Evolutionary conservation across 1,140 invertebrate genomes (phyloP).

Genomic region (Papilio machaon): DNA sequence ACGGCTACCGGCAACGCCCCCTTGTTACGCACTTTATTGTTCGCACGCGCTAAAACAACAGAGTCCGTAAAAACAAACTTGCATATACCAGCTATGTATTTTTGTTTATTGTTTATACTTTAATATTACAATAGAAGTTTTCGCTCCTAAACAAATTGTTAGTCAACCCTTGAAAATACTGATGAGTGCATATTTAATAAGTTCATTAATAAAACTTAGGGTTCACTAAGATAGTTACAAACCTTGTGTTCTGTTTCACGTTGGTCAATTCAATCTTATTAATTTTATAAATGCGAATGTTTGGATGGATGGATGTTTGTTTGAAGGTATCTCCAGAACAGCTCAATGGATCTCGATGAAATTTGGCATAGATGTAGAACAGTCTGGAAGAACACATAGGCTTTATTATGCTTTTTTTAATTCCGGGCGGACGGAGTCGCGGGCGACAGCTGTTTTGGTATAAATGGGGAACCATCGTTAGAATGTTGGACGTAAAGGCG

Average conservation of each 20-base stretch:
- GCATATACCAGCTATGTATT: not conserved
- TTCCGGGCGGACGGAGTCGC: too few relatives aligned
- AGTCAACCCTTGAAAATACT: not conserved
- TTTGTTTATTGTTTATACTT: constrained; percentile 4
- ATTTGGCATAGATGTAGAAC: too few relatives aligned
- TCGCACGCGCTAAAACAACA: constrained; percentile 21
- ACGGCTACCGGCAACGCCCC: not conserved
- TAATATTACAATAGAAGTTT: not conserved
- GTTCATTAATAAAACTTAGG: not conserved
- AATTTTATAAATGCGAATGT: not conserved
- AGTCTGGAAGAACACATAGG: too few relatives aligned
- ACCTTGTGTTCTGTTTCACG: too few relatives aligned
- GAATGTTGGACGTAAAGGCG: too few relatives aligned
- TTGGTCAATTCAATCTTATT: not conserved
- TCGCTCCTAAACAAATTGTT: not conserved
- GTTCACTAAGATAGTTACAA: not conserved
- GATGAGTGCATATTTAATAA: not conserved
- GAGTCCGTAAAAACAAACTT: constrained; percentile 7
- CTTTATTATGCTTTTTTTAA: too few relatives aligned
- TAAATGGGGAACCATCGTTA: too few relatives aligned
- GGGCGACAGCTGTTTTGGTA: too few relatives aligned
- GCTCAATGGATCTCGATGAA: too few relatives aligned
- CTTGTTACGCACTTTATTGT: constrained; percentile 33
- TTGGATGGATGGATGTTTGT: too few relatives aligned
- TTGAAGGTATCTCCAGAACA: too few relatives aligned